A percentile compares a stretch with the other conserved stretches of the same genome.
phyloP scores from a whole-genome alignment of 2,797 vertebrate genomes.

The Triplophysa bombifrons region DNA sequence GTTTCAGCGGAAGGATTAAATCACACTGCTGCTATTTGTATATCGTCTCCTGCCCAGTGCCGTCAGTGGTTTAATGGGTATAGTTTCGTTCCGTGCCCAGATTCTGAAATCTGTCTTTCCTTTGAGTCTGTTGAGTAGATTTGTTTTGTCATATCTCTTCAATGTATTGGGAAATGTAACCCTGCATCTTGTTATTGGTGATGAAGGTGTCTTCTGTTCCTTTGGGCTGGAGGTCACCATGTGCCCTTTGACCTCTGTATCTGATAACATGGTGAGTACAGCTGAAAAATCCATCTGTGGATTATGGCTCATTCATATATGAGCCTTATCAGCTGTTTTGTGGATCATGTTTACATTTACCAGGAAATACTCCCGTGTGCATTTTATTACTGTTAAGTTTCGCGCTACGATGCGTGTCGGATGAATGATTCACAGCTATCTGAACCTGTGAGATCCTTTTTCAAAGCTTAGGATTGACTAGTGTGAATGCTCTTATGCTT shows the following conservation, averaged over 20 bases:
- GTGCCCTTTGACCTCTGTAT: constrained; percentile 44
- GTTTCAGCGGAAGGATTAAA: constrained; percentile 58
- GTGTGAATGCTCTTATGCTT: constrained; percentile 28
- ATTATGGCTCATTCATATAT: not conserved
- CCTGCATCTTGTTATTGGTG: constrained; percentile 33
- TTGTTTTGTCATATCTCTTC: not conserved
- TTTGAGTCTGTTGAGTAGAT: not conserved
- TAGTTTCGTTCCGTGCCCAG: constrained; percentile 47
- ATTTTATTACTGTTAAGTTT: constrained; percentile 27
- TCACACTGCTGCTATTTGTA: constrained; percentile 56
- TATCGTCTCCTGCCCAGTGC: constrained; percentile 47
- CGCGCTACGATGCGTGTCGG: not conserved
- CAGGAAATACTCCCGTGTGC: not conserved
- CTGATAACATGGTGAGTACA: constrained; percentile 54
- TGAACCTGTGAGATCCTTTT: constrained; percentile 28
- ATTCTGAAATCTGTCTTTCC: constrained; percentile 8
- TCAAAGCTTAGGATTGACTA: constrained; percentile 30
- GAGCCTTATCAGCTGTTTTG: not conserved
- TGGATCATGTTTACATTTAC: constrained; percentile 25
- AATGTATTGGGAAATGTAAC: not conserved
- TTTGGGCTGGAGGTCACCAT: constrained; percentile 44
- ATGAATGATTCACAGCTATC: constrained; percentile 21
- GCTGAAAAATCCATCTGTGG: not conserved
- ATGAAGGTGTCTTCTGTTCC: constrained; percentile 7
- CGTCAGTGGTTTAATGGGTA: constrained; percentile 51